phyloP scores from a whole-genome alignment of 2,113 vertebrate species.

The Typhlomys cinereus region DNA sequence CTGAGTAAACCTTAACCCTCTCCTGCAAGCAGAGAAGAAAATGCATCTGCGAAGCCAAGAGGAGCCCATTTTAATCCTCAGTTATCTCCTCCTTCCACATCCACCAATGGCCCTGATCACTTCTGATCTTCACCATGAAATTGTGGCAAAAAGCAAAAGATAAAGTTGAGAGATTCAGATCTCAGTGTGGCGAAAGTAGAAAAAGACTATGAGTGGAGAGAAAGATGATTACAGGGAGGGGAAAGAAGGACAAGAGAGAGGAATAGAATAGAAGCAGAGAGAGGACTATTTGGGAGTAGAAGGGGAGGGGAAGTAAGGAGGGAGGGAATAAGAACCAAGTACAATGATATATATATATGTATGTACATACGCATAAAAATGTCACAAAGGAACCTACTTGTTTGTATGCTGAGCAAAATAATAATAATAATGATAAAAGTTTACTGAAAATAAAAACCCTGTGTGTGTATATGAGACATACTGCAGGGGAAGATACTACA shows the following conservation, averaged over 20 bases:
- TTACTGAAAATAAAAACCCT: too few relatives aligned
- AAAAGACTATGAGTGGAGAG: not conserved
- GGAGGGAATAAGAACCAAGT: not conserved
- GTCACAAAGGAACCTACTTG: not conserved
- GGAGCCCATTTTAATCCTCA: slow-evolving; percentile 53
- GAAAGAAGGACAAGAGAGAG: not conserved
- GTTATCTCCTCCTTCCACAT: slow-evolving; percentile 50
- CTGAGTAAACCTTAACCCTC: slow-evolving; percentile 60
- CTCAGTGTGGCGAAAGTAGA: not conserved
- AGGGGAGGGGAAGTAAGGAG: not conserved
- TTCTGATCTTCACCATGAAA: slow-evolving; percentile 61
- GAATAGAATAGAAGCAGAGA: not conserved
- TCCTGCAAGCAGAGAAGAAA: slow-evolving; percentile 61
- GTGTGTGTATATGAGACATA: too few relatives aligned
- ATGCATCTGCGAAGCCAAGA: not conserved
- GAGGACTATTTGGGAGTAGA: not conserved
- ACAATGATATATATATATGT: not conserved
- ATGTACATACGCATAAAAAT: too few relatives aligned
- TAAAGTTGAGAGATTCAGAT: slow-evolving; percentile 60
- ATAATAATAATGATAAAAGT: not conserved
- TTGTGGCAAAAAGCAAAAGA: not conserved
- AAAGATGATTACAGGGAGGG: not conserved
- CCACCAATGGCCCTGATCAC: slow-evolving; percentile 12
- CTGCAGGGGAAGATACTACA: not conserved
- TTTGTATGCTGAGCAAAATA: not conserved